Conservation (phyloP, 2,797 vertebrate species). For the Sebastes kiyomatsui region DNA sequence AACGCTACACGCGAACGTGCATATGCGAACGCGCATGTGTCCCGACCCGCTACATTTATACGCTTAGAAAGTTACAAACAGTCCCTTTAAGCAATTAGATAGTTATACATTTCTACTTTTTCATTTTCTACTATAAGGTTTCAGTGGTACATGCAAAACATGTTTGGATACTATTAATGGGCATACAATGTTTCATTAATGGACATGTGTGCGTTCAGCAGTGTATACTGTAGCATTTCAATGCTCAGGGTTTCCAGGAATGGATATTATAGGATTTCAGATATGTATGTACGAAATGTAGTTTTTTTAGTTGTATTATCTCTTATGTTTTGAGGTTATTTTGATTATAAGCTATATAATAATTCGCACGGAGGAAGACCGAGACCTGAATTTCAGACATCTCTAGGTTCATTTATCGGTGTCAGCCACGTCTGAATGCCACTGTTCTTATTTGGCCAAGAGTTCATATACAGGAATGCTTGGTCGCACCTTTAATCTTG, state of each 20-base stretch:
- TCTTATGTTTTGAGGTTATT: background rate
- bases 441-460: background rate
- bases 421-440: background rate
- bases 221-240: background rate
- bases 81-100: too few relatives aligned
- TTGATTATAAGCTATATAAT: background rate
- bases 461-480: background rate
- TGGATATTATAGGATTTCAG: background rate
- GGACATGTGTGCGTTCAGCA: background rate
- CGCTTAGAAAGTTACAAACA: accelerated
- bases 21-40: too few relatives aligned
- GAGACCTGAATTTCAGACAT: background rate
- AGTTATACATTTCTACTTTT: too few relatives aligned
- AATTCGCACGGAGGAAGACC: background rate
- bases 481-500: background rate
- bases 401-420: background rate
- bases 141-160: background rate
- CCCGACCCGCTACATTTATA: too few relatives aligned
- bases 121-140: too few relatives aligned
- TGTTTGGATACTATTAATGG: background rate
- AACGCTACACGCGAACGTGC: accelerated
- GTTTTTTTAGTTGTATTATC: background rate
- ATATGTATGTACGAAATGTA: background rate
- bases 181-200: background rate
- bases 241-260: background rate